phyloP scores from a whole-genome alignment of 2,888 invertebrate genomes.

The Orchesellides sinensis region DNA sequence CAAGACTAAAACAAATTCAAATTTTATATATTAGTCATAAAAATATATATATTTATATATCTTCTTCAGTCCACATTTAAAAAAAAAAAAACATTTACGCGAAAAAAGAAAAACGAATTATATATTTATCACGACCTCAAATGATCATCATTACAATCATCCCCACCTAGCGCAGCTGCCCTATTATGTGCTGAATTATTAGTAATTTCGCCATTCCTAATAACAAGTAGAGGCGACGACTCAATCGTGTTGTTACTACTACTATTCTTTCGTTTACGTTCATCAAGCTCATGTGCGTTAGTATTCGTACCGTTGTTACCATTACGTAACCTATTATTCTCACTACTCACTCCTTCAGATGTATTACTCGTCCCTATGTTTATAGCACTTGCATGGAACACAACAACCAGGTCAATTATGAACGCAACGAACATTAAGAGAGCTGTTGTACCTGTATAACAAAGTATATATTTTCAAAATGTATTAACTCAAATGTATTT shows the following conservation, averaged over 20 bases:
- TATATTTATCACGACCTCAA: too few relatives aligned
- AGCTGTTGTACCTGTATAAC: conserved; percentile 87
- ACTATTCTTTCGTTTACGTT: too few relatives aligned
- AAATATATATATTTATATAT: too few relatives aligned
- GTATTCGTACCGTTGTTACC: neutral
- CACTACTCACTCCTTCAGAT: conserved; percentile 76
- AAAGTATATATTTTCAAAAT: conserved; percentile 25
- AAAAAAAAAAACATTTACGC: too few relatives aligned
- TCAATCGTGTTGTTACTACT: conserved; percentile 7
- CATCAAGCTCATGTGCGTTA: neutral
- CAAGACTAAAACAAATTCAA: too few relatives aligned
- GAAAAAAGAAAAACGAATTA: too few relatives aligned
- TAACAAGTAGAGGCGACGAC: neutral
- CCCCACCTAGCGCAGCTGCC: too few relatives aligned
- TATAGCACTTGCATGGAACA: conserved; percentile 92
- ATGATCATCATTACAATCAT: too few relatives aligned
- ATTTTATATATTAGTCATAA: too few relatives aligned
- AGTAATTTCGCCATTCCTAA: neutral
- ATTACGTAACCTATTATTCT: too few relatives aligned
- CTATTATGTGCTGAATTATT: too few relatives aligned
- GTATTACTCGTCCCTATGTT: conserved; percentile 79
- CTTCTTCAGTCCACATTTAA: too few relatives aligned
- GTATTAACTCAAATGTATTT: neutral
- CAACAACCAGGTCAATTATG: conserved; percentile 91
- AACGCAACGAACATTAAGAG: conserved; percentile 91